Base-by-base conservation (phyloP, 1,140 invertebrate species). In the Drosophila virilis region DNA sequence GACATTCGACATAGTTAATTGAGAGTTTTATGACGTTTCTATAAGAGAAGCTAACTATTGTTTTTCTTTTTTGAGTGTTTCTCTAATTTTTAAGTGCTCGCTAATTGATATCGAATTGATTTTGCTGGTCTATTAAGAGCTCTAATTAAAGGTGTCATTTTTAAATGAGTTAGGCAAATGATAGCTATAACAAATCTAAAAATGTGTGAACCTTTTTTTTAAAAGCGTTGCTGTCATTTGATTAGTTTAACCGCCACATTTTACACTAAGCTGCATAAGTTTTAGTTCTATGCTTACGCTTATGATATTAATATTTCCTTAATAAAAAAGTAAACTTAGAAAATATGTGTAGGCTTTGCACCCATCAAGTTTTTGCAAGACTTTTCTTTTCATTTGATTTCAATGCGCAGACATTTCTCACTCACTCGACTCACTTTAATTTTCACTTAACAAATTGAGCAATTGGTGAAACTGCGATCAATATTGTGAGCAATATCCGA, bases 21-120 rank as follows among this genome's bases (percentile, higher is more conserved):
- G 66, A 65, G 54, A 52, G 37, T 79, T 83, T 78, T 72, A 83
- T 83, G 62, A 46, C 76, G 55, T 48, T 61, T 74, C 57, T 62
- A 75, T 64, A 57, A 35, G 32, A 22, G 57, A 37, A 22, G 35
- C 28, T 43, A 50, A 72, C 45, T 40, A 57, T 46, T 35, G 17
- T 66, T 17, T 32, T 43, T 28, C 40, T 13, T 64, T 22, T 45
- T 55, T 22, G 1, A 17, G 33, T 42, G 13, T 40, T 15, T 32
- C 33, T 43, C 15, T 35, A 8, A 57, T 71, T 55, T 43, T 66
- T 76, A 77, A 66, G 57, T 66, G 79, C 69, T 57, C 55, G 77
- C 80, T 83, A 84, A 83, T 84, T 83, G 80, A 83, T 79, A 73
- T 46, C 57, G 55, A 79, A 76, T 61, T 79, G 52, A 67, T 48